phyloP scores from a whole-genome alignment of 2,888 invertebrate species.

The Ceraclea dissimilis region DNA sequence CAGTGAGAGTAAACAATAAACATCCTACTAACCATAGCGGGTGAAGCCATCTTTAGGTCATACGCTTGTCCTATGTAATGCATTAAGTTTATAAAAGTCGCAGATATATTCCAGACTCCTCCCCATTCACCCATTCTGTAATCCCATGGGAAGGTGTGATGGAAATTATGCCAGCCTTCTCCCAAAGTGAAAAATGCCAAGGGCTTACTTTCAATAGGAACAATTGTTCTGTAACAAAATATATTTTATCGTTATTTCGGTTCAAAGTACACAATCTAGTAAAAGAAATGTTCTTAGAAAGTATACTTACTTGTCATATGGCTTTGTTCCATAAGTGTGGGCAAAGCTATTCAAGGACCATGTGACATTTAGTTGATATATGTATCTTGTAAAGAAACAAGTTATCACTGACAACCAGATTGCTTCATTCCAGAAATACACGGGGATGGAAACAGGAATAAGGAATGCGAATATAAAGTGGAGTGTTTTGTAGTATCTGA shows the following conservation, averaged over 20 bases:
- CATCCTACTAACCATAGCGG: slow-evolving; percentile 30
- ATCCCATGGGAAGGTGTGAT: slow-evolving; percentile 90
- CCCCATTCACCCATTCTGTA: slow-evolving; percentile 87
- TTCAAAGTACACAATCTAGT: no score
- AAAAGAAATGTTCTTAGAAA: no score
- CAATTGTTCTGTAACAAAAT: slow-evolving; percentile 56
- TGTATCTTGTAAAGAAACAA: slow-evolving; percentile 55
- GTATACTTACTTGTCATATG: slow-evolving; percentile 60
- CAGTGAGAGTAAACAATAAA: no score
- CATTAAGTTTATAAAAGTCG: slow-evolving; percentile 53
- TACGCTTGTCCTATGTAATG: slow-evolving; percentile 54
- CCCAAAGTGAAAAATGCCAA: slow-evolving; percentile 70
- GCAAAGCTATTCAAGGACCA: slow-evolving; percentile 80
- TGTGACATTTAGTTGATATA: slow-evolving; percentile 59
- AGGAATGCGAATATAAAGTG: slow-evolving; percentile 52
- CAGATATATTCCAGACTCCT: slow-evolving; percentile 36
- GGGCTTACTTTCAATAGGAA: slow-evolving; percentile 66
- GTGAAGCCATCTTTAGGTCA: slow-evolving; percentile 49
- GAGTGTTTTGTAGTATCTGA: slow-evolving; percentile 57
- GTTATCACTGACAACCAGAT: slow-evolving; percentile 52
- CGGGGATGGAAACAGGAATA: slow-evolving; percentile 58
- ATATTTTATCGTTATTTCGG: no score
- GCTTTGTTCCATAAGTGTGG: slow-evolving; percentile 69
- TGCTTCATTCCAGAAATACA: slow-evolving; percentile 61
- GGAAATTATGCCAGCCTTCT: slow-evolving; percentile 93